Evolutionary conservation across 2,797 vertebrate species (phyloP).

Genomic region (Crotalus adamanteus): DNA sequence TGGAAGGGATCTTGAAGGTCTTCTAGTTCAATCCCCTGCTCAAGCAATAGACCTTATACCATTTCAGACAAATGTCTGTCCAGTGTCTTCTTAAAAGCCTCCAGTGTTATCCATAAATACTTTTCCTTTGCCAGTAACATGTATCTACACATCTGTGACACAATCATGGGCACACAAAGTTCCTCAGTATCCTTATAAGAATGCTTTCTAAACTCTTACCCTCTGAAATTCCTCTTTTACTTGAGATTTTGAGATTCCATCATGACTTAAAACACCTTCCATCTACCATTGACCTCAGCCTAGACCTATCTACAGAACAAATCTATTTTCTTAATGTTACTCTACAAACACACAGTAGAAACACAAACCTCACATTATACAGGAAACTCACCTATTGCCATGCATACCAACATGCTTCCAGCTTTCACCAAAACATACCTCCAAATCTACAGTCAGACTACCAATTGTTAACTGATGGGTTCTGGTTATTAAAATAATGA

Average conservation of each 20-base stretch:
- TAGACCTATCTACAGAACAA: neutral
- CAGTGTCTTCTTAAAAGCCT: no score
- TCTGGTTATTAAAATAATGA: neutral
- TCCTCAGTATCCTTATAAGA: neutral
- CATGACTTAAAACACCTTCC: neutral
- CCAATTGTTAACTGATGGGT: no score
- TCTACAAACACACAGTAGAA: neutral
- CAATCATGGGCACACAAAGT: neutral
- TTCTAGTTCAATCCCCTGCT: no score
- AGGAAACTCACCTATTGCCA: neutral
- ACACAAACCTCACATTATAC: neutral
- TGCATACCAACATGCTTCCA: neutral
- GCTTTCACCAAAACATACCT: neutral
- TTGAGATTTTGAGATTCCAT: neutral
- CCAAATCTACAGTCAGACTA: neutral
- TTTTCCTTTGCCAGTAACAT: no score
- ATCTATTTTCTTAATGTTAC: neutral
- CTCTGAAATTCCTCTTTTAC: neutral
- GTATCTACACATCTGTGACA: neutral
- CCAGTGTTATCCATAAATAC: no score
- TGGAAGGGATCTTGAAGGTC: no score
- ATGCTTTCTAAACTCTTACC: neutral
- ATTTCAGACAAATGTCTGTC: no score
- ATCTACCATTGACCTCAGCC: neutral
- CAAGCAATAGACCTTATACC: no score